Conservation (phyloP, 2,888 invertebrate species). For the Ptychoptera contaminata region DNA sequence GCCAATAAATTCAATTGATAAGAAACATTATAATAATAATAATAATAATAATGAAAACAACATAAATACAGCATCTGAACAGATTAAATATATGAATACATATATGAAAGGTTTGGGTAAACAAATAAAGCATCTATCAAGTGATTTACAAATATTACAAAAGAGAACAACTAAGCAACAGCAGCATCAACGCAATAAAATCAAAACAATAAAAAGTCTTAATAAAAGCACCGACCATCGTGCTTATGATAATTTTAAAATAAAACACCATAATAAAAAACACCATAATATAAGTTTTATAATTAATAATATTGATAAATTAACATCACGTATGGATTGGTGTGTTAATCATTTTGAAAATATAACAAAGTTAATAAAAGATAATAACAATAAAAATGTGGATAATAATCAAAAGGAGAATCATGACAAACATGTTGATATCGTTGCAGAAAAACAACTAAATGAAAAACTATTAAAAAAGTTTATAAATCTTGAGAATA, state of each 20-base stretch:
- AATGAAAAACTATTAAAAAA: constrained; percentile 12
- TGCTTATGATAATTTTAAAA: not conserved
- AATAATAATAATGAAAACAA: no score
- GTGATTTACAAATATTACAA: no score
- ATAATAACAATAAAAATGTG: not conserved
- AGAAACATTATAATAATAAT: no score
- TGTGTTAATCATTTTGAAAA: not conserved
- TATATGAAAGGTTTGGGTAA: no score
- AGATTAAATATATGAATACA: no score
- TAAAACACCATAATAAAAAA: not conserved
- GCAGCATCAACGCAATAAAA: not conserved
- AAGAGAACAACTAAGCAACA: not conserved
- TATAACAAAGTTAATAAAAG: not conserved
- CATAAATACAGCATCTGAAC: no score
- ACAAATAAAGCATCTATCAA: no score
- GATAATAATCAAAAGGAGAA: not conserved
- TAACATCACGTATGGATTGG: not conserved
- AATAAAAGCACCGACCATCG: not conserved
- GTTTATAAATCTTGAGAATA: no score
- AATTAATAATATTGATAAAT: not conserved
- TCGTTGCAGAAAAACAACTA: not conserved
- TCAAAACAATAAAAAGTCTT: not conserved
- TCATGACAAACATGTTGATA: not conserved
- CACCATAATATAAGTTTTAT: not conserved
- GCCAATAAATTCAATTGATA: no score